These are phyloP conservation scores for Agriopis leucophaearia DNA, from an alignment of 2,888 invertebrate genomes.

Conservation along the genomic window DNA sequence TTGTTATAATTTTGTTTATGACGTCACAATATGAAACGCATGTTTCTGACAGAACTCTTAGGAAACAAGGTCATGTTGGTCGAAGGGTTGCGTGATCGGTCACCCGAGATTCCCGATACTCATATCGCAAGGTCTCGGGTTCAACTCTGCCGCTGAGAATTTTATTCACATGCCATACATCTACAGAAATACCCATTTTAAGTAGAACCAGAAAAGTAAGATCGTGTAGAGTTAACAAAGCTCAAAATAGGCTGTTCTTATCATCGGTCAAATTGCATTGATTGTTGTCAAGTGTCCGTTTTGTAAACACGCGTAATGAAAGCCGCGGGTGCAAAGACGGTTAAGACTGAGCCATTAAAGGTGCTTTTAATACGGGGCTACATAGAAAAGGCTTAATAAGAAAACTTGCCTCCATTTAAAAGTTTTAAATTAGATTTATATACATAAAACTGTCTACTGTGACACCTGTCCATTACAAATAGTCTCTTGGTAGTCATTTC, in stretches of 20 bases:
- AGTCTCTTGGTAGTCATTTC: neutral
- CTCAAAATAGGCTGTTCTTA: neutral
- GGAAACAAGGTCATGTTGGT: conserved; percentile 19
- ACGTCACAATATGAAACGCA: neutral
- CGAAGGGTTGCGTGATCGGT: conserved; percentile 27
- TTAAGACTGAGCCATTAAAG: neutral
- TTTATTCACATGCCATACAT: neutral
- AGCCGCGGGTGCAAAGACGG: no score
- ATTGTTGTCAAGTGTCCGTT: neutral
- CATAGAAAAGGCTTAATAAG: no score
- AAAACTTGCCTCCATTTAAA: neutral
- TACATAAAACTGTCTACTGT: neutral
- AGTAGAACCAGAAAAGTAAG: neutral
- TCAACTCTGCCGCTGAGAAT: conserved; percentile 9
- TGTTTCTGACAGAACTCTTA: neutral
- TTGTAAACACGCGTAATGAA: no score
- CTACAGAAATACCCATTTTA: conserved; percentile 3
- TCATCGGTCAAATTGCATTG: neutral
- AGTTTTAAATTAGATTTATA: neutral
- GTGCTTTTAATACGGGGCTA: neutral
- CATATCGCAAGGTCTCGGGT: conserved; percentile 17
- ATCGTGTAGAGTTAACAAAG: neutral
- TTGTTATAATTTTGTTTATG: neutral
- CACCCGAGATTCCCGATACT: conserved; percentile 18
- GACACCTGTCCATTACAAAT: neutral